Base-by-base conservation (phyloP, 30 jellyfish, hydroid and myxozoan species). In the Hydractinia symbiolongicarpus region DNA sequence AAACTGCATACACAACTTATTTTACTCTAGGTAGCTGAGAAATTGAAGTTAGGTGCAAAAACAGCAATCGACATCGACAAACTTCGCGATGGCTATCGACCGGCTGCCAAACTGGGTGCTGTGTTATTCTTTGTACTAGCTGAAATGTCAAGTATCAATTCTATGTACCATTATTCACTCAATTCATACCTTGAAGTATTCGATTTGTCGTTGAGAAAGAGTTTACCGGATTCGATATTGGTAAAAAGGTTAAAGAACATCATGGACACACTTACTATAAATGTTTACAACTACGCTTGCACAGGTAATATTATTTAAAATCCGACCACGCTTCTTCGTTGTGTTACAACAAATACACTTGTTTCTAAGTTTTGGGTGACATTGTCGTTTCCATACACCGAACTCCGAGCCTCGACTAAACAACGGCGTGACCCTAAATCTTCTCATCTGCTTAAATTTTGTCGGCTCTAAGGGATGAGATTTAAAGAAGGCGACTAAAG, bases 101-200 rank as follows among this genome's bases (percentile, higher is more conserved):
- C 98, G 8, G 98, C 95, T 15, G 98, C 98, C 7, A 91, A 91
- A 86, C 89, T 91, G 13, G 98, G 98, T 11, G 98, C 98, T 64
- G 98, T 91, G 30, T 82, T 91, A 6, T 91, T 91, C 88, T 91
- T 91, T 54, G 98, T 91, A 15, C 67, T 91, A 62, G 98, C 96
- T 14, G 98, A 91, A 67, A 91, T 91, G 98, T 86, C 98, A n/a
- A 81, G 83, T 78, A 86, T 91, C 86, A 91, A 91, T 69, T 86
- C 98, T 50, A 91, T 91, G 98, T 91, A 91, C 75, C 98, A 91
- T 76, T 91, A 91, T 66, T 91, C 98, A 9, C 80, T 91, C 54
- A 91, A 82, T 56, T 83, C 98, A 11, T 91, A 81, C 89, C 82
- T 91, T 58, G 98, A 91, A 11, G 95, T 91, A 58, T 91, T 91